Evolutionary conservation across 2,797 vertebrate genomes (phyloP), one percentile per base, ranked within the genome.

Genomic region (Harpagifer antarcticus): DNA sequence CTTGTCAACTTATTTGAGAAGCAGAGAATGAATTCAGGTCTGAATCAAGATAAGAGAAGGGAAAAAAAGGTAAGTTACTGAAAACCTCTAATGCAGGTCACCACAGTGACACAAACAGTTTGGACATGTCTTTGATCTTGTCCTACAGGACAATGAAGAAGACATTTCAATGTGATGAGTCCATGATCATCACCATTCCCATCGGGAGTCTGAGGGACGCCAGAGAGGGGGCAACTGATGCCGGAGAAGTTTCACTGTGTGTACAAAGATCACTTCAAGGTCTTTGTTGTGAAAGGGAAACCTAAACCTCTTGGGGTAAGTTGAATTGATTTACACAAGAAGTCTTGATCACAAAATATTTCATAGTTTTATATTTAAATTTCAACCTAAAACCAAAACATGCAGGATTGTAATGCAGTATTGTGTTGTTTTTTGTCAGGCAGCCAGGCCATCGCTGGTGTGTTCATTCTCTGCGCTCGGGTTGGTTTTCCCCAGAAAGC

Each of bases 131-230:
- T 27, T 23, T 44, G 0, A 23, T 20, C 4, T 53, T 50, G 1
- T 68, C 59, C 59, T 16, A 33, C 75, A 86, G 86, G 58, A 75
- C 17, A 67, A 94, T 93, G 93, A 93, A 72, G 84, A 88, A 85
- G 74, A 93, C 94, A 0, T 95, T 95, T 48, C 54, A 60, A 2
- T 91, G 92, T 8, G 88, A 95, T 59, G 88, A 93, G 10, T 69
- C 88, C 0, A 95, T 94, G 86, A 78, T 94, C 82, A 94, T 96
- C 89, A 94, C 89, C 31, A 95, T 96, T 45, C 92, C 93, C 1
- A 76, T 95, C 9, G 76, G 85, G 33, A 91, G 20, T 67, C 52
- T 93, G 48, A 78, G 8, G 33, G 45, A 78, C 0, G 17, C 42
- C 5, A 9, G 11, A 47, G 82, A 81, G 0, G 91, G 91, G 86